Evolutionary conservation across 2,113 vertebrate species (phyloP), one percentile per base, ranked within the genome.

Genomic region (Lates calcarifer): DNA sequence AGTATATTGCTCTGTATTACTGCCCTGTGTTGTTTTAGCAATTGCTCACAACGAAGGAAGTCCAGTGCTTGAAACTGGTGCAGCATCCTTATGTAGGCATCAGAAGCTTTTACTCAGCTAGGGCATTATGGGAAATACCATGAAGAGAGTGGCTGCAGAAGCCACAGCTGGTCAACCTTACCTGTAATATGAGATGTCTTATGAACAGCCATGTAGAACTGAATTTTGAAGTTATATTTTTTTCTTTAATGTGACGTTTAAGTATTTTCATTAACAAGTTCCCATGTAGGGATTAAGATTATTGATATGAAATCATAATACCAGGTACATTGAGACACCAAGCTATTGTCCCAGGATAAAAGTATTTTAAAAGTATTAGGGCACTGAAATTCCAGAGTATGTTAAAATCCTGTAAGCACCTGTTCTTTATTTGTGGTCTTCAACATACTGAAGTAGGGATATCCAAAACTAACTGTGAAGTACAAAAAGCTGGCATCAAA

Each of bases 51-150:
- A 10, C n/a, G 49, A 51, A 49, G 8, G 17, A 8, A 22, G 69
- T 51, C 61, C 47, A 37, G 20, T 60, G 39, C 43, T 41, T 45
- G 64, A 75, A 17, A 53, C 74, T 57, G 51, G 47, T 51, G 61
- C 26, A 35, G n/a, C n/a, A 61, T 45, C 26, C 14, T 17, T 41
- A 47, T 41, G 6, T 49, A 31, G 47, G n/a, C 11, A 13, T 2
- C 5, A 3, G 51, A 55, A 24, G 11, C 51, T 24, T 55, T 20
- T 18, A 15, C 43, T 47, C 17, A 43, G 41, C 41, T 43, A 43
- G 41, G 17, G n/a, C n/a, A n/a, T n/a, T n/a, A n/a, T n/a, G n/a
- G n/a, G n/a, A n/a, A n/a, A n/a, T n/a, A n/a, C n/a, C 49, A 51
- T 51, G 43, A 47, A 47, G 17, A 18, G 49, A 22, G 49, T n/a